phyloP scores from a whole-genome alignment of 2,113 vertebrate species.

The Clarias magur region DNA sequence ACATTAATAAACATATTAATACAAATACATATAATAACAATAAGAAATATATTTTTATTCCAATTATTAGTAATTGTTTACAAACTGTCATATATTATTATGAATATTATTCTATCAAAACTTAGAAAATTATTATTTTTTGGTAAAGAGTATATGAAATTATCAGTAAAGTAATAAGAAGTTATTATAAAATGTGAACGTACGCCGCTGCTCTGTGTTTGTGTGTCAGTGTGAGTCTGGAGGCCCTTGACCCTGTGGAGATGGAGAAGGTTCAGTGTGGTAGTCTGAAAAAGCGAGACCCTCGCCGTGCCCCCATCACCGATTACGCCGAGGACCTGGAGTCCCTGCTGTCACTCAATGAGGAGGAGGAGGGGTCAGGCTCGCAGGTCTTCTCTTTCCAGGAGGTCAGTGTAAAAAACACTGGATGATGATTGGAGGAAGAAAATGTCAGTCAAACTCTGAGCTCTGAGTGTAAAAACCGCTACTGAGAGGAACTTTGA shows the following conservation, averaged over 20 bases:
- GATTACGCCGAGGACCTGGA: constrained; percentile 46
- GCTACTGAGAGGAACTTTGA: not conserved
- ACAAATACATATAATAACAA: not conserved
- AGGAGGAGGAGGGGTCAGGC: constrained; percentile 52
- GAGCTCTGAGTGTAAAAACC: not conserved
- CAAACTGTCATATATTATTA: not conserved
- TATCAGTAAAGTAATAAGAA: not conserved
- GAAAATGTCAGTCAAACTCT: not conserved
- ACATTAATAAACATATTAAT: too few relatives aligned
- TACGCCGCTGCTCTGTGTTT: not conserved
- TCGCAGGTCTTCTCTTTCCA: constrained; percentile 39
- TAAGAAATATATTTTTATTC: not conserved
- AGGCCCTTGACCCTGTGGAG: constrained; percentile 48
- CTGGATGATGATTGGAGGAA: not conserved
- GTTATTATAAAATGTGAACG: not conserved
- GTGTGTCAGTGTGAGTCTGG: constrained; percentile 55
- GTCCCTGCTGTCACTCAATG: constrained; percentile 59
- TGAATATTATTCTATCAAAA: not conserved
- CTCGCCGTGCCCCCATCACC: constrained; percentile 56
- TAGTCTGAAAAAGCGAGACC: constrained; percentile 48
- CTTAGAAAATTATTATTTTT: not conserved
- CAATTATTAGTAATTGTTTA: not conserved
- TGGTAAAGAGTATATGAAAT: not conserved
- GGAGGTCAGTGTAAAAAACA: constrained; percentile 40
- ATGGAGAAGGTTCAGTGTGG: constrained; percentile 49